Evolutionary conservation across 35 echinoderm and acorn worm species (phyloP).

Genomic region (Ptychodera flava): DNA sequence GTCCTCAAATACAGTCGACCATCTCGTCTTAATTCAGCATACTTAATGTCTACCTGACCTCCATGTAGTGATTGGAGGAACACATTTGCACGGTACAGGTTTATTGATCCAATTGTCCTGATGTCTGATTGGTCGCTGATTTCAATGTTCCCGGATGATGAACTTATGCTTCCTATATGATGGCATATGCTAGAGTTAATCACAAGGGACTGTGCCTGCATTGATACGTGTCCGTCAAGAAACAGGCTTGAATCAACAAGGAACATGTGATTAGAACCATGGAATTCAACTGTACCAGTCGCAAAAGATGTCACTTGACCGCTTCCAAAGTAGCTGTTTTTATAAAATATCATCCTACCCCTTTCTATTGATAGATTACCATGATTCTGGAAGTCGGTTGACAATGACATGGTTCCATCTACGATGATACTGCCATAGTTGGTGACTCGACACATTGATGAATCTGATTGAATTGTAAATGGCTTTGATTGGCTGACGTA

Average conservation of each 20-base stretch:
- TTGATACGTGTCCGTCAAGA: background rate
- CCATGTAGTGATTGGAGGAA: background rate
- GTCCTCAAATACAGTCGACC: background rate
- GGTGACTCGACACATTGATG: background rate
- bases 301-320: background rate
- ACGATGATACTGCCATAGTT: background rate
- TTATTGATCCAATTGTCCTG: background rate
- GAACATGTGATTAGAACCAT: background rate
- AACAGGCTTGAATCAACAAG: background rate
- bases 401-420: background rate
- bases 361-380: background rate
- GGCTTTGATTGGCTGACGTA: background rate
- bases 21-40: background rate
- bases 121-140: background rate
- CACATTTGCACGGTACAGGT: background rate
- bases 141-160: background rate
- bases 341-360: background rate
- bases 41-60: background rate
- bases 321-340: background rate
- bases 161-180: background rate
- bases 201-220: background rate
- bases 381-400: background rate
- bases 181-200: background rate
- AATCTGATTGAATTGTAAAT: background rate
- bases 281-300: background rate